Base-by-base conservation (phyloP, 2,113 vertebrate genomes). In the Cheirogaleus medius region DNA sequence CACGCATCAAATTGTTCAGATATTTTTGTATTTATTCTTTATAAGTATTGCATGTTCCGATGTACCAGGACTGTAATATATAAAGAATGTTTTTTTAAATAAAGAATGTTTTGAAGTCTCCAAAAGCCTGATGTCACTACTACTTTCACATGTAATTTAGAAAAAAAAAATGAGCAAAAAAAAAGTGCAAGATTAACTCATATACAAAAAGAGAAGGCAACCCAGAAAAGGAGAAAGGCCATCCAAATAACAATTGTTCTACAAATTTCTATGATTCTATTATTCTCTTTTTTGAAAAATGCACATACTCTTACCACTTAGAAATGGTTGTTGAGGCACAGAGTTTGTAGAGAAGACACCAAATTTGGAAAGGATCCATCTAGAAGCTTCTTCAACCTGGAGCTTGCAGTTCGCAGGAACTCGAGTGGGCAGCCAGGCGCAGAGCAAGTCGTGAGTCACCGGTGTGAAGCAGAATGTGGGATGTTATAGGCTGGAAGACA, bases 291-390 rank as follows among this genome's bases (percentile, higher is more conserved):
- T n/a, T 17, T 6, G 5, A 13, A 74, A 32, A 29, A 44, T 15
- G 21, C 18, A 37, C 21, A 37, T 13, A 78, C 76, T 34, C 98
- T 99, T 99, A 99, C 98, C 99, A 98, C 97, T 98, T 97, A 97
- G 97, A 98, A 98, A 98, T 78, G 91, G 97, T 96, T 84, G 91
- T 95, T 96, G 98, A 98, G 97, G 98, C 98, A 98, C 52, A 52
- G 91, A 0, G 44, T 97, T 97, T 91, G 93, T 96, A 39, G 29
- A 86, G 93, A 95, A 95, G 94, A 68, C 49, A 96, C 90, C 95
- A 47, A 78, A 52, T 85, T 94, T 64, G 76, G 87, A 94, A 98
- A 92, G 97, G 97, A 97, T 98, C 98, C 98, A 98, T 99, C 97
- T 98, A 97, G 98, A 98, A 98, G 98, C 97, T 83, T 96, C 54